These are phyloP conservation scores for Nomada fucata DNA, from an alignment of 2,888 invertebrate species.

Conservation along the genomic window DNA sequence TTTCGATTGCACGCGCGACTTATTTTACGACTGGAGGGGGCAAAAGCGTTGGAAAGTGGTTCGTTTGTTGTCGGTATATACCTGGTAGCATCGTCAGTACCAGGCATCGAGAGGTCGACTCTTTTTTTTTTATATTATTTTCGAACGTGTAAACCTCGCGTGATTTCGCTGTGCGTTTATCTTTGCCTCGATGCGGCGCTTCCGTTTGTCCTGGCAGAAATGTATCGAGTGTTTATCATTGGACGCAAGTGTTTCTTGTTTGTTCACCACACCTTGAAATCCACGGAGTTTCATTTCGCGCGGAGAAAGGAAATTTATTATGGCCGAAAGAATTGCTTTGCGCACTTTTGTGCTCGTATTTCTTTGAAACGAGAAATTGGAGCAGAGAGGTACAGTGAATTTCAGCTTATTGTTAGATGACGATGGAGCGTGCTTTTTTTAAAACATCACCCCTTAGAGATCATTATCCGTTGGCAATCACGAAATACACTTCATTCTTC, in stretches of 20 bases:
- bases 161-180: constrained; percentile 39
- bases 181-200: constrained; percentile 46
- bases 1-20: constrained; percentile 43
- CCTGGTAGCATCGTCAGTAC: too few relatives aligned
- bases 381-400: background rate
- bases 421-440: background rate
- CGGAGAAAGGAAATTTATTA: constrained; percentile 2
- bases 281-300: constrained; percentile 19
- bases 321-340: background rate
- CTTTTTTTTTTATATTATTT: background rate
- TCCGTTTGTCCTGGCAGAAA: constrained; percentile 45
- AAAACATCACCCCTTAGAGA: background rate
- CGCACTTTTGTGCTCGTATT: background rate
- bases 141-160: constrained; percentile 24
- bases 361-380: background rate
- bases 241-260: constrained; percentile 18
- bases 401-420: background rate
- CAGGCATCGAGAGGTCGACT: background rate
- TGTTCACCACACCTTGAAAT: constrained; percentile 43
- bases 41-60: constrained; percentile 3
- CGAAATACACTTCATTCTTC: background rate
- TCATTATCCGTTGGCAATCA: constrained; percentile 8
- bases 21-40: background rate
- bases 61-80: background rate
- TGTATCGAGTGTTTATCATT: constrained; percentile 31